These are phyloP conservation scores for Samia ricini DNA, from an alignment of 1,140 invertebrate species.

Conservation along the genomic window DNA sequence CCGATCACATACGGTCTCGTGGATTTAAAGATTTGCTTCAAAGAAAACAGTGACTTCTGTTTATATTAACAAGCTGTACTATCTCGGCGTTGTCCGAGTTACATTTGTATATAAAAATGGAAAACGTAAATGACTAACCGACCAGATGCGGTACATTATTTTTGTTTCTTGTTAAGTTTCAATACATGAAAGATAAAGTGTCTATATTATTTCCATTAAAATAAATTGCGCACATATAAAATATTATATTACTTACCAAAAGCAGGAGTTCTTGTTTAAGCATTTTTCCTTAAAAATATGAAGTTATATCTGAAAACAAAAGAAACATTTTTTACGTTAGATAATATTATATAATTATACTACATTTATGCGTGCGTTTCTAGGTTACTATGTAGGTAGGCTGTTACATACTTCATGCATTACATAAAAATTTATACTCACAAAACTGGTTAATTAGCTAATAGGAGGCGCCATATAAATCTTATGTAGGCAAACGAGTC, in stretches of 20 bases:
- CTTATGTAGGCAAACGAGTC: slow-evolving; percentile 1
- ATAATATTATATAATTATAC: neutral
- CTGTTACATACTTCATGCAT: neutral
- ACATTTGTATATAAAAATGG: too few relatives aligned
- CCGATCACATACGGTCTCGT: too few relatives aligned
- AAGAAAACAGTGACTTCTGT: too few relatives aligned
- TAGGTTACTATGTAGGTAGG: neutral
- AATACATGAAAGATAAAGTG: too few relatives aligned
- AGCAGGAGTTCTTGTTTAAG: slow-evolving; percentile 54
- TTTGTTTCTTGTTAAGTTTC: too few relatives aligned
- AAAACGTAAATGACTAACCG: too few relatives aligned
- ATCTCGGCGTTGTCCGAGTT: too few relatives aligned
- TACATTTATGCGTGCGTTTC: neutral
- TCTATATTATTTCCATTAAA: too few relatives aligned
- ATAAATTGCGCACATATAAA: neutral
- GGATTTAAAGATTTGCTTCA: too few relatives aligned
- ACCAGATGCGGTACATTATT: too few relatives aligned
- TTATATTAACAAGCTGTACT: too few relatives aligned
- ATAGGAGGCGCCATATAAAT: neutral
- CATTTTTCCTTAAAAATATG: slow-evolving; percentile 59
- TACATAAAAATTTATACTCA: neutral
- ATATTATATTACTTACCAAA: slow-evolving; percentile 40
- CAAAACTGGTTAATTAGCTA: neutral
- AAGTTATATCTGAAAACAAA: slow-evolving; percentile 37
- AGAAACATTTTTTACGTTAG: slow-evolving; percentile 5